A percentile compares a stretch with the other conserved stretches of the same genome.
Evolutionary conservation across 2,888 invertebrate species (phyloP).

Genomic region (Meteorus colon): DNA sequence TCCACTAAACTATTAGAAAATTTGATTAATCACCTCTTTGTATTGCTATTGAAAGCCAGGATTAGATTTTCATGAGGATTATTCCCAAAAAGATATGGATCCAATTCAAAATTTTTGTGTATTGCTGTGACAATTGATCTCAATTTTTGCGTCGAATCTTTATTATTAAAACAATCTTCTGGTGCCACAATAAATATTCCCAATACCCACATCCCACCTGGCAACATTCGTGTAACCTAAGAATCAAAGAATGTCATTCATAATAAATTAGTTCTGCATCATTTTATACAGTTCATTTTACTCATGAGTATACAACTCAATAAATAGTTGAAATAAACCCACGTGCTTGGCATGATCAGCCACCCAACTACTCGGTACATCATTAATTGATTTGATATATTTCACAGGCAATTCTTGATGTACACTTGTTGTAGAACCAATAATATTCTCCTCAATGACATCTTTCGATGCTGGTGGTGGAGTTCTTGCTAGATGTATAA

Average conservation of each 20-base stretch:
- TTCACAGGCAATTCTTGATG: constrained; percentile 69
- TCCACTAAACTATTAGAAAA: not conserved
- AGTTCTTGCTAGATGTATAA: constrained; percentile 87
- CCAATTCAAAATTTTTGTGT: constrained; percentile 76
- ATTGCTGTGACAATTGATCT: constrained; percentile 77
- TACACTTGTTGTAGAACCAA: constrained; percentile 69
- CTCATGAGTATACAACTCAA: too few relatives aligned
- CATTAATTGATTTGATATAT: constrained; percentile 74
- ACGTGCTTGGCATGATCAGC: constrained; percentile 89
- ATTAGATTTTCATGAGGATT: constrained; percentile 79
- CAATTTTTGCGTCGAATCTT: constrained; percentile 77
- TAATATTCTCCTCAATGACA: constrained; percentile 71
- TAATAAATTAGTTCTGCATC: constrained; percentile 7
- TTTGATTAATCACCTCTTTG: constrained; percentile 72
- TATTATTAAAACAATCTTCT: constrained; percentile 78
- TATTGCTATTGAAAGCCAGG: constrained; percentile 75
- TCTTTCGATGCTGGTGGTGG: constrained; percentile 76
- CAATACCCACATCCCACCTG: constrained; percentile 90
- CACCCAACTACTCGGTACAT: constrained; percentile 81
- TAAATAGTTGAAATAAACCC: constrained; percentile 26
- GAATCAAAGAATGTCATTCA: constrained; percentile 24
- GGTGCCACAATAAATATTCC: constrained; percentile 86
- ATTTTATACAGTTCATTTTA: too few relatives aligned
- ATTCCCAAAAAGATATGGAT: constrained; percentile 79
- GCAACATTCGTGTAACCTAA: constrained; percentile 87